Evolutionary conservation across 2,888 invertebrate species (phyloP).

Genomic region (Priocnemis perturbator): DNA sequence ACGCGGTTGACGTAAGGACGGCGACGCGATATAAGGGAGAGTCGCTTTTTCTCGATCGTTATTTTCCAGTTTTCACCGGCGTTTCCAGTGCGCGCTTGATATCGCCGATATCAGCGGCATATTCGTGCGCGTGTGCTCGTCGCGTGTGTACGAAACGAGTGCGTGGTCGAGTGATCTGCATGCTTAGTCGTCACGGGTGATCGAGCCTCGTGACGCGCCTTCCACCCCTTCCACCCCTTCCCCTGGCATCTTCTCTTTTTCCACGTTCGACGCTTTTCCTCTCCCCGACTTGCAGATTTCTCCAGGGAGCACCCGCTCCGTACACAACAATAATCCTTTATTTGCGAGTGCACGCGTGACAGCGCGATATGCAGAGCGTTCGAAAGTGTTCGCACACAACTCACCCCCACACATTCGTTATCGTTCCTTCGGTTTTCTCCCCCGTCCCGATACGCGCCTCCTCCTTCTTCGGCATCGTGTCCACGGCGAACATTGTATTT

Average conservation of each 20-base stretch:
- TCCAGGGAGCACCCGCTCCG: constrained; percentile 7
- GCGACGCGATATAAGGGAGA: neutral
- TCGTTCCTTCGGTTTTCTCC: neutral
- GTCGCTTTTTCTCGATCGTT: neutral
- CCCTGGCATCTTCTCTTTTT: constrained; percentile 9
- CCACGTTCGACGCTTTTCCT: too few relatives aligned
- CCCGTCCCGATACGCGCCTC: too few relatives aligned
- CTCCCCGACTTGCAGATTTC: constrained; percentile 20
- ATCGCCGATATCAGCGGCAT: too few relatives aligned
- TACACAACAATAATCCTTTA: constrained; percentile 27
- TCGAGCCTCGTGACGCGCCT: constrained; percentile 24
- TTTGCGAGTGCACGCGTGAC: constrained; percentile 22
- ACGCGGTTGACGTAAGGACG: too few relatives aligned
- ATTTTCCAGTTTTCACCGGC: neutral
- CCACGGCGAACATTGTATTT: too few relatives aligned
- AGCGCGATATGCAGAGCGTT: constrained; percentile 5
- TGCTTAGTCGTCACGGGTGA: constrained; percentile 18
- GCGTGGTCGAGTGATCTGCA: neutral
- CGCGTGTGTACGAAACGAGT: neutral
- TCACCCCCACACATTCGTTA: constrained; percentile 34
- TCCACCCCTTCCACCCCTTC: constrained; percentile 22
- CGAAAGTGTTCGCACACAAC: constrained; percentile 36
- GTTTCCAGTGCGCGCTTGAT: neutral
- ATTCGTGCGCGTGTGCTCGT: too few relatives aligned
- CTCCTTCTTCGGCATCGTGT: too few relatives aligned